Percentiles rank a stretch among this genome's conserved stretches.
phyloP scores from a whole-genome alignment of 2,888 invertebrate genomes.

The Tridacna gigas region DNA sequence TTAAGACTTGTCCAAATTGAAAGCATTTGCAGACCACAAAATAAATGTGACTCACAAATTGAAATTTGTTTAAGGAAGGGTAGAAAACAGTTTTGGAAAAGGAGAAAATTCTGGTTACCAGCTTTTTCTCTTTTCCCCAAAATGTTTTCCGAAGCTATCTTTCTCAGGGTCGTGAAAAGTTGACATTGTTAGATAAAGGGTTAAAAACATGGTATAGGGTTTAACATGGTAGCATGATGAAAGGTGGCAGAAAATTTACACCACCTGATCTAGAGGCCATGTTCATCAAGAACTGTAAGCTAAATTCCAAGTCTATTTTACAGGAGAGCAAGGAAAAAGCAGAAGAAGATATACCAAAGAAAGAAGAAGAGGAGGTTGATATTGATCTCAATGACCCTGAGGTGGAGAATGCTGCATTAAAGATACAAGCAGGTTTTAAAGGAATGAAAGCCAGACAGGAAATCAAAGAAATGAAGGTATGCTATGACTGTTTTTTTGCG shows the following conservation, averaged over 20 bases:
- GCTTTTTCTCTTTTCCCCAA: background rate
- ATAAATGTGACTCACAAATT: no score
- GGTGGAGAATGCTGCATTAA: constrained; percentile 80
- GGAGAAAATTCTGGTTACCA: background rate
- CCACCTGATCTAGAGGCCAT: no score
- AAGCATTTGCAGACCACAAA: no score
- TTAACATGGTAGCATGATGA: no score
- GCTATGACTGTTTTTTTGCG: background rate
- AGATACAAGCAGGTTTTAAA: constrained; percentile 82
- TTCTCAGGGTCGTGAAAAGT: no score
- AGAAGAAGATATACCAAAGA: constrained; percentile 20
- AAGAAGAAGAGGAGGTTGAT: constrained; percentile 54
- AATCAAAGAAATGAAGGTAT: constrained; percentile 59
- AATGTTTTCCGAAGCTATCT: background rate
- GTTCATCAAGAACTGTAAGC: no score
- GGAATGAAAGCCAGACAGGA: constrained; percentile 73
- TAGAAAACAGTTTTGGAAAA: background rate
- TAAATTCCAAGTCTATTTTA: background rate
- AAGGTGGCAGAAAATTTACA: no score
- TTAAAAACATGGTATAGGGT: no score
- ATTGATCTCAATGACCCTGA: constrained; percentile 83
- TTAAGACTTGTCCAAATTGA: no score
- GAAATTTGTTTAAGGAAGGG: no score
- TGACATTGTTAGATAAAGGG: no score
- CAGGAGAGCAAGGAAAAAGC: constrained; percentile 25